These are phyloP conservation scores for Lasiommata megera DNA, from an alignment of 2,888 invertebrate genomes.

Conservation along the genomic window DNA sequence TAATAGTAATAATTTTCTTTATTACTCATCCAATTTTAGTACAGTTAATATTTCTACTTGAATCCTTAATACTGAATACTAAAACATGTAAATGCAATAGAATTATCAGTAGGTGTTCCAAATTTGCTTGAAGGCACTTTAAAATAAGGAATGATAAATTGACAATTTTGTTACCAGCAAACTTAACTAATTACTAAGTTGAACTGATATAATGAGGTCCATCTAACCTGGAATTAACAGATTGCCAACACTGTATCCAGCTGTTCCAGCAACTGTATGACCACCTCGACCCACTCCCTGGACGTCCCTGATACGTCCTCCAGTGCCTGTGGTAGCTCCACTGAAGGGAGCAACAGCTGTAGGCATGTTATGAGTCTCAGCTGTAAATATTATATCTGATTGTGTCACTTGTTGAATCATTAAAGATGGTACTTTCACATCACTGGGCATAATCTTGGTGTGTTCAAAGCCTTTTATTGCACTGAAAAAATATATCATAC, in stretches of 20 bases:
- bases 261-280: constrained; percentile 96
- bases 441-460: constrained; percentile 84
- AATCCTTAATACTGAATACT: too few species aligned
- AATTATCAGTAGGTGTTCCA: too few species aligned
- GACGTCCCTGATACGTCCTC: constrained; percentile 96
- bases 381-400: constrained; percentile 97
- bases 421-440: constrained; percentile 80
- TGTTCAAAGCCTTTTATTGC: constrained; percentile 93
- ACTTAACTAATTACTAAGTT: too few species aligned
- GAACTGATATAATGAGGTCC: too few species aligned
- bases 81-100: too few species aligned
- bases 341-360: constrained; percentile 98
- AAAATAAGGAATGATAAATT: too few species aligned
- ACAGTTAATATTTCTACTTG: too few species aligned
- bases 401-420: constrained; percentile 82
- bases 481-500: constrained; percentile 71
- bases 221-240: constrained; percentile 90
- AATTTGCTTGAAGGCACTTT: too few species aligned
- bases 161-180: too few species aligned
- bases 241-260: constrained; percentile 97
- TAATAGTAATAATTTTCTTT: too few species aligned
- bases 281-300: constrained; percentile 97
- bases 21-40: too few species aligned
- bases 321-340: constrained; percentile 98
- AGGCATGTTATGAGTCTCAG: constrained; percentile 99